Percentiles rank a stretch among this genome's conserved stretches.
Evolutionary conservation across 2,797 vertebrate species (phyloP).

Genomic region (Synaphobranchus kaupii): DNA sequence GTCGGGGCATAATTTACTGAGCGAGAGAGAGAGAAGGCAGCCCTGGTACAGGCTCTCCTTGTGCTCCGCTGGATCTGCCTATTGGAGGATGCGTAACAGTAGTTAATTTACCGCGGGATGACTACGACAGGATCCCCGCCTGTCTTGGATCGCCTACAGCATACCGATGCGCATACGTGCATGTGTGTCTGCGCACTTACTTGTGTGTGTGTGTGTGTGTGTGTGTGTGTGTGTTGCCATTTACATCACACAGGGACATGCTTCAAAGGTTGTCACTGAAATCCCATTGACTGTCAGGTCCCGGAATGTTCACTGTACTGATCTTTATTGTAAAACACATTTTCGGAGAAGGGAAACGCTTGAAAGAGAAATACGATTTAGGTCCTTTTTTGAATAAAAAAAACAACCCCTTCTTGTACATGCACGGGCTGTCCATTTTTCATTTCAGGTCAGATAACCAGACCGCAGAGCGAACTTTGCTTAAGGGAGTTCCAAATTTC

Average conservation of each 20-base stretch:
- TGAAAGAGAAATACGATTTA: background rate
- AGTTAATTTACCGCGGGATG: background rate
- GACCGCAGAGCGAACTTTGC: background rate
- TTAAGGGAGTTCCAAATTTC: constrained; percentile 5
- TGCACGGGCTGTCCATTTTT: background rate
- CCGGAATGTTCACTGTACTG: background rate
- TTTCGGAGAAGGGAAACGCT: background rate
- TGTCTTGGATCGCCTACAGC: background rate
- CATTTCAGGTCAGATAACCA: background rate
- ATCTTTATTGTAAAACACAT: background rate
- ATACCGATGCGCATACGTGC: background rate
- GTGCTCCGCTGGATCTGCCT: background rate
- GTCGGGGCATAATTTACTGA: constrained; percentile 1
- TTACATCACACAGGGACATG: background rate
- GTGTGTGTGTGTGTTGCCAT: background rate
- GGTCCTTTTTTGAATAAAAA: constrained; percentile 4
- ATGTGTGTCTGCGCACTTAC: background rate
- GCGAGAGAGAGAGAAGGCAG: background rate
- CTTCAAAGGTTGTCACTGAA: background rate
- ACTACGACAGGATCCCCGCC: background rate
- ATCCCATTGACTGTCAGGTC: background rate
- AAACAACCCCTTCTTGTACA: background rate
- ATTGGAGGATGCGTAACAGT: background rate
- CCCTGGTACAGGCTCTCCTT: background rate
- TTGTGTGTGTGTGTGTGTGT: background rate